A percentile compares a stretch with the other conserved stretches of the same genome.
These are phyloP conservation scores for Ramphastos sulfuratus DNA, from an alignment of 2,113 vertebrate species.

Conservation along the genomic window DNA sequence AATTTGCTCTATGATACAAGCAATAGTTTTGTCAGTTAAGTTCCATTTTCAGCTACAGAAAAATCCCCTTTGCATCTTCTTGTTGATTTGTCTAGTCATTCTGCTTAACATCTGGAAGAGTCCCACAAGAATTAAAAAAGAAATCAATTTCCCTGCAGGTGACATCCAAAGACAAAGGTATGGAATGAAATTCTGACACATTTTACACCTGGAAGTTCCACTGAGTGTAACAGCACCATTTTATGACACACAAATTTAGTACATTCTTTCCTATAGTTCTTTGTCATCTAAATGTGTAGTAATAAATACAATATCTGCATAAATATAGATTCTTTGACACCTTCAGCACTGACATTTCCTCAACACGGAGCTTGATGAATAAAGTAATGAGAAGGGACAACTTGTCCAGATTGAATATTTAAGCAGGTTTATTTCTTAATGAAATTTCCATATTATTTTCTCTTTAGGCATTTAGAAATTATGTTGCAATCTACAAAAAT, in stretches of 20 bases:
- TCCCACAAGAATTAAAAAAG: neutral
- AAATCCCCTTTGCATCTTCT: slow-evolving; percentile 46
- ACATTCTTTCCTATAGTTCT: neutral
- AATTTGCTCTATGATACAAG: slow-evolving; percentile 36
- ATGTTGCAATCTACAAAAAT: slow-evolving; percentile 19
- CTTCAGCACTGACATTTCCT: neutral
- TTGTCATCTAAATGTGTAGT: neutral
- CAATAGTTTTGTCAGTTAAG: slow-evolving; percentile 8
- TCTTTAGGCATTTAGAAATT: slow-evolving; percentile 37
- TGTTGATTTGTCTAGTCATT: neutral
- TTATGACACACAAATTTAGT: neutral
- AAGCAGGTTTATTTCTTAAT: slow-evolving; percentile 18
- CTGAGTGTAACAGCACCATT: neutral
- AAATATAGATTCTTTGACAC: neutral
- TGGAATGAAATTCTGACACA: neutral
- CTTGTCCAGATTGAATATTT: neutral
- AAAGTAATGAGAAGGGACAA: neutral
- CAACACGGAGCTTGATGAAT: neutral
- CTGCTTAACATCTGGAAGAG: neutral
- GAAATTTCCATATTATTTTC: slow-evolving; percentile 45
- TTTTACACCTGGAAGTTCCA: neutral
- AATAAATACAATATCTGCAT: neutral
- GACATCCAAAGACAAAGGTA: neutral
- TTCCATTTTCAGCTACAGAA: slow-evolving; percentile 10
- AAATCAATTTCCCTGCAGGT: neutral